phyloP scores from a whole-genome alignment of 2,113 vertebrate genomes.

The Origma solitaria region DNA sequence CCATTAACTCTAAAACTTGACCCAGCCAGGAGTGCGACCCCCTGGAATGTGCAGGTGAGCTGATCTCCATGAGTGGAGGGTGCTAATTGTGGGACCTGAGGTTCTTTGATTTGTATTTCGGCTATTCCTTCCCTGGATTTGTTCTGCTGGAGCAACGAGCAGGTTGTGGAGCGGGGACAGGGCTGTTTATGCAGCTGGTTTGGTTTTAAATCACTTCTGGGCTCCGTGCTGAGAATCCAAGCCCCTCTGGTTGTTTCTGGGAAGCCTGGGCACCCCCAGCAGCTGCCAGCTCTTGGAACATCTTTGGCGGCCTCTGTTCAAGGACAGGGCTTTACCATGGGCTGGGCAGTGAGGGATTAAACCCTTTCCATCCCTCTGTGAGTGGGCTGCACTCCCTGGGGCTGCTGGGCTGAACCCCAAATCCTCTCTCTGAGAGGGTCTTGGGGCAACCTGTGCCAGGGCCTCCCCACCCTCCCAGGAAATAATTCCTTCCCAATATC shows the following conservation, averaged over 20 bases:
- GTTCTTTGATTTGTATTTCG: background rate
- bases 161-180: background rate
- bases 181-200: background rate
- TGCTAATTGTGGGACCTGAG: background rate
- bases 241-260: background rate
- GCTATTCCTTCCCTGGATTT: background rate
- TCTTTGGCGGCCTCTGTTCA: background rate
- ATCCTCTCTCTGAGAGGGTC: no score
- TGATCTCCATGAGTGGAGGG: accelerated
- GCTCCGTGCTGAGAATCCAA: background rate
- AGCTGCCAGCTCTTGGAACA: background rate
- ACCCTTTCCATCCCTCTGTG: background rate
- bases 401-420: background rate
- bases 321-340: background rate
- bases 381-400: background rate
- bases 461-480: background rate
- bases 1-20: accelerated
- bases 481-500: background rate
- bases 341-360: background rate
- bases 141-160: background rate
- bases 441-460: accelerated
- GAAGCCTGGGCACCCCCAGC: background rate
- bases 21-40: background rate
- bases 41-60: background rate
- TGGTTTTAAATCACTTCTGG: background rate